Percentiles rank a stretch among this genome's conserved stretches.
Conservation (phyloP, 2,797 vertebrate species). For the Thamnophis elegans region DNA sequence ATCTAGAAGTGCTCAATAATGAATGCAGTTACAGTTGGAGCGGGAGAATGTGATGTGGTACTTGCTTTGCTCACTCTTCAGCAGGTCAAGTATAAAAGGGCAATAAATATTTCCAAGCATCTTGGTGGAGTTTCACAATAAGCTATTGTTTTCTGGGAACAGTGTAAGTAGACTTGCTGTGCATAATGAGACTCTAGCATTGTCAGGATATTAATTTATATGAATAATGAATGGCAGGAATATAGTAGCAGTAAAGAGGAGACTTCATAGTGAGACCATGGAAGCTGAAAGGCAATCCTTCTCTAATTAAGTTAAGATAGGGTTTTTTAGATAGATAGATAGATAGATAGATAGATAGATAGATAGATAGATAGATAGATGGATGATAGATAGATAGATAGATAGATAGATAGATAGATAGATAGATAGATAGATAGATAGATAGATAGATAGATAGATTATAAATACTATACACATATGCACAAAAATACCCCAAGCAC, state of each 20-base stretch:
- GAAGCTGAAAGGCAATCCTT: background rate
- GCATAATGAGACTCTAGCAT: background rate
- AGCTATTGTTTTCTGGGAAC: constrained; percentile 3
- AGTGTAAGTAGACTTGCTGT: constrained; percentile 15
- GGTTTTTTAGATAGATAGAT: background rate
- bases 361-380: background rate
- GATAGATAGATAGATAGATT: too few relatives aligned
- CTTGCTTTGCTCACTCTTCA: background rate
- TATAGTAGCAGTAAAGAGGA: background rate
- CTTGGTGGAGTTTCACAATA: constrained; percentile 7
- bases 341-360: too few relatives aligned
- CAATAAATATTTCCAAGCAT: constrained; percentile 21
- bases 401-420: too few relatives aligned
- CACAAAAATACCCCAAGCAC: background rate
- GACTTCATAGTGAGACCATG: background rate
- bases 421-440: too few relatives aligned
- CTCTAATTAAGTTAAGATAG: background rate
- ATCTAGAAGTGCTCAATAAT: background rate
- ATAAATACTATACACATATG: too few relatives aligned
- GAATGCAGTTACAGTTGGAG: background rate
- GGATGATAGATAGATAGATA: too few relatives aligned
- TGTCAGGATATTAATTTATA: constrained; percentile 29
- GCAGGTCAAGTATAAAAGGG: constrained; percentile 3
- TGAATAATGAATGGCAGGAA: constrained; percentile 27
- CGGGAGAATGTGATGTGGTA: background rate